Evolutionary conservation across 2,888 invertebrate genomes (phyloP).

Genomic region (Morpho helenor): DNA sequence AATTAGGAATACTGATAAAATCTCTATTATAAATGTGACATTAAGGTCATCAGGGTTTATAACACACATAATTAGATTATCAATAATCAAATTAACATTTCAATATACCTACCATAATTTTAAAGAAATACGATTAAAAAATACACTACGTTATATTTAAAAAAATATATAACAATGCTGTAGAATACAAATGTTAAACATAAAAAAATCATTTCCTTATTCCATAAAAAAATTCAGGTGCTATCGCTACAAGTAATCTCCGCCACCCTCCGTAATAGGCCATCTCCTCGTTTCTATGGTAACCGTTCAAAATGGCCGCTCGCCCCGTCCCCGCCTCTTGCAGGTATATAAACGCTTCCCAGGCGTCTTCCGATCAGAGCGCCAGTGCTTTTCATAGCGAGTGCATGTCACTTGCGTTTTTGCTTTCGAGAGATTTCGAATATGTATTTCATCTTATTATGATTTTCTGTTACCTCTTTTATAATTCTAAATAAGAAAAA

Average conservation of each 20-base stretch:
- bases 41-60: no score
- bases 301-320: conserved; percentile 72
- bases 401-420: conserved; percentile 47
- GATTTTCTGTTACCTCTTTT: conserved; percentile 17
- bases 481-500: conserved; percentile 6
- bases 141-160: conserved; percentile 2
- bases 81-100: no score
- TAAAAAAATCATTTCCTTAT: conserved; percentile 20
- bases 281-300: conserved; percentile 72
- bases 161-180: not conserved
- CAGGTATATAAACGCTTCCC: conserved; percentile 63
- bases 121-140: no score
- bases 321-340: conserved; percentile 46
- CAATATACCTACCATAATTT: no score
- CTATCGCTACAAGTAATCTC: conserved; percentile 71
- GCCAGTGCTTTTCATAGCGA: conserved; percentile 55
- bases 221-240: conserved; percentile 34
- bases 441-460: conserved; percentile 32
- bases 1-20: not conserved
- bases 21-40: no score
- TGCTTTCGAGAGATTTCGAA: conserved; percentile 43
- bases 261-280: conserved; percentile 77
- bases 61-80: no score
- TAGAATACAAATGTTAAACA: conserved; percentile 7
- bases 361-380: conserved; percentile 50